Evolutionary conservation across 1,140 invertebrate genomes (phyloP), one percentile per base, ranked within the genome.

Genomic region (Aphelinus certus): DNA sequence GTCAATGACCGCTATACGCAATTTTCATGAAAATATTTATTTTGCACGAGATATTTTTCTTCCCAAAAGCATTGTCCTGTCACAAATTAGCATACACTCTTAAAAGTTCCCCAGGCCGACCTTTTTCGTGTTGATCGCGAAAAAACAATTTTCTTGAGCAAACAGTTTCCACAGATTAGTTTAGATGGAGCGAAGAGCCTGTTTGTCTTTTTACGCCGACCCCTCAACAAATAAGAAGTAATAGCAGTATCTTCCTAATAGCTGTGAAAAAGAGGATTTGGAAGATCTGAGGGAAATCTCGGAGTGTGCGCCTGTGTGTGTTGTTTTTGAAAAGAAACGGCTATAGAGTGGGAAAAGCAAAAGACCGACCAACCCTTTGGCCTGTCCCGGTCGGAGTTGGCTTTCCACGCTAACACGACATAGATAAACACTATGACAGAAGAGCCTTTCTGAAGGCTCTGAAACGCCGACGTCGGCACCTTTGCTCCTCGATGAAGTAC

Each of bases 351-450:
- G 10, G 46, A 66, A 53, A 49, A 26, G 53, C 55, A n/a, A 60
- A 73, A 62, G n/a, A 42, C 26, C 26, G 26, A 26, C 67, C 64
- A 73, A 73, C 65, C 72, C 72, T 73, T 73, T 62, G 9, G 3
- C 53, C 42, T 9, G 10, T 7, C 47, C 80, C 83, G 83, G 83
- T 78, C 83, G 81, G 71, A 65, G 9, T 55, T 26, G 66, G 26
- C 71, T 66, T 67, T 53, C 61, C 64, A 49, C 67, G 60, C 47
- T 69, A 77, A 83, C 79, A 81, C 76, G 63, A 58, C 63, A n/a
- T 81, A 75, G 68, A 70, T 78, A 85, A 85, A 84, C 83, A 83
- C 80, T 79, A 80, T 74, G 66, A 78, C 71, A 70, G 64, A 68
- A 57, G 53, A 65, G 61, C 49, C 55, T 81, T 81, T 81, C 83